Percentiles rank a stretch among this genome's conserved stretches.
These are phyloP conservation scores for Panonychus citri DNA, from an alignment of 1,140 invertebrate genomes.

Conservation along the genomic window DNA sequence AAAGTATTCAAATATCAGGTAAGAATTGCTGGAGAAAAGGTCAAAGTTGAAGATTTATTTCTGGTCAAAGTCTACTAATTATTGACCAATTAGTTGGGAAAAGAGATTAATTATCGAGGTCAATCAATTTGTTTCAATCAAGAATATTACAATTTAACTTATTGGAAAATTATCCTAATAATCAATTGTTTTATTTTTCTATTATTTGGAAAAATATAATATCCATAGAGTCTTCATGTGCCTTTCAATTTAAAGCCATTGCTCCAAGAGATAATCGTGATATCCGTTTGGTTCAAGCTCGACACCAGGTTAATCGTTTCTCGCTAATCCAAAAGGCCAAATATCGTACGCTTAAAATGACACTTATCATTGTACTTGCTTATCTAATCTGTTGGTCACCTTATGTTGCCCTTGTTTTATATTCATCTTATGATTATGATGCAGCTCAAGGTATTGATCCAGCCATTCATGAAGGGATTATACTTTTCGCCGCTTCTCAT, in stretches of 20 bases:
- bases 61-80: too few species aligned
- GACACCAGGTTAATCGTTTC: not conserved
- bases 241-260: not conserved
- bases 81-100: too few species aligned
- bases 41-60: too few species aligned
- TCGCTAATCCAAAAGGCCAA: conserved; percentile 3
- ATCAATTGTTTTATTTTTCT: not conserved
- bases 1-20: too few species aligned
- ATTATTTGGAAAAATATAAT: not conserved
- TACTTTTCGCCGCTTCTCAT: conserved; percentile 39
- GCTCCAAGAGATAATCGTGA: not conserved
- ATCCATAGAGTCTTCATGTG: not conserved
- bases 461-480: conserved; percentile 33
- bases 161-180: not conserved
- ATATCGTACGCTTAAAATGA: conserved; percentile 46
- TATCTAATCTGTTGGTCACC: conserved; percentile 44
- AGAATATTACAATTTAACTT: not conserved
- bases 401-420: conserved; percentile 43
- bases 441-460: conserved; percentile 27
- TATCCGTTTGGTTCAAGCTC: not conserved
- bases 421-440: conserved; percentile 25
- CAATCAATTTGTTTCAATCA: not conserved
- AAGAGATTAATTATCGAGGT: too few species aligned
- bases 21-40: conserved; percentile 12
- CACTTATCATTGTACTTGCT: conserved; percentile 45